Evolutionary conservation across 2,888 invertebrate species (phyloP).

Genomic region (Tenodera sinensis): DNA sequence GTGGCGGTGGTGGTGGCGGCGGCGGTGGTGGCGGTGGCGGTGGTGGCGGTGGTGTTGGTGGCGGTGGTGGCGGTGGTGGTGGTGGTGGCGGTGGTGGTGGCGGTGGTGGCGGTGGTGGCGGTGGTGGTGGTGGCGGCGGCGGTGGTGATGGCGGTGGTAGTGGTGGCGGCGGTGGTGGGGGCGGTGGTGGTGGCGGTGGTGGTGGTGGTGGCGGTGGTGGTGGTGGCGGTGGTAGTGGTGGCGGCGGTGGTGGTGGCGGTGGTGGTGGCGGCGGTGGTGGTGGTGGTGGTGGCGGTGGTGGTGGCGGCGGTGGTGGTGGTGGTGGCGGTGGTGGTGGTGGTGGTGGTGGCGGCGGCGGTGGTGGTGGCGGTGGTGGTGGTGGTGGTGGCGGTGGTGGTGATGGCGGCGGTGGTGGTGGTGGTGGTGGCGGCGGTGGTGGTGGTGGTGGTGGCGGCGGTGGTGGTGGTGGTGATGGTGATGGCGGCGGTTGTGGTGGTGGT

Average conservation of each 20-base stretch:
- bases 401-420: too few relatives aligned
- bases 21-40: background rate
- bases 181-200: background rate
- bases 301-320: background rate
- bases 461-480: too few relatives aligned
- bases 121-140: background rate
- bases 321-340: background rate
- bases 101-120: background rate
- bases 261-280: background rate
- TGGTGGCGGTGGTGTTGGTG: too few relatives aligned
- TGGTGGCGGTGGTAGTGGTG: background rate
- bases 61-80: too few relatives aligned
- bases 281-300: background rate
- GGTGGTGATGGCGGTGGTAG: too few relatives aligned
- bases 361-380: background rate
- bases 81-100: background rate
- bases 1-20: background rate
- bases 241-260: background rate
- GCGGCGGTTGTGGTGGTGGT: too few relatives aligned
- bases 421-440: too few relatives aligned
- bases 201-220: background rate
- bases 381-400: too few relatives aligned
- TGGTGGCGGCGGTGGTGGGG: background rate
- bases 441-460: background rate
- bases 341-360: background rate